Conservation (phyloP, 2,113 vertebrate genomes). For the Lutjanus erythropterus region DNA sequence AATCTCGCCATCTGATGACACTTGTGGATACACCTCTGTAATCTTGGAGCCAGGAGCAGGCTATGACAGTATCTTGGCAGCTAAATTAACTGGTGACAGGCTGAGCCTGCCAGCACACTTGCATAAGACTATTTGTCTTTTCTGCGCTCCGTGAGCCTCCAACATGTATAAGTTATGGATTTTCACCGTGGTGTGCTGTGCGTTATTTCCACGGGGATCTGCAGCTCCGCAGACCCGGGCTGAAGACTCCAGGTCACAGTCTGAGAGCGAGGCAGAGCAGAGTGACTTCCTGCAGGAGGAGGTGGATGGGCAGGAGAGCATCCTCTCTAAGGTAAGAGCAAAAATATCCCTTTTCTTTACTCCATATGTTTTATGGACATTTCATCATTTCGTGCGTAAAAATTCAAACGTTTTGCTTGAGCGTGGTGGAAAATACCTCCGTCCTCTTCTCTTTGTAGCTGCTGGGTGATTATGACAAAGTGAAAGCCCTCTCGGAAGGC, state of each 20-base stretch:
- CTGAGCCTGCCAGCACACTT: conserved; percentile 27
- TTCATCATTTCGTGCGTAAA: conserved; percentile 27
- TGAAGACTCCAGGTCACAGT: conserved; percentile 28
- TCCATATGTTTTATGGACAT: background rate
- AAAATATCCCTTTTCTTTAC: background rate
- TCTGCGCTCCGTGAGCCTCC: conserved; percentile 11
- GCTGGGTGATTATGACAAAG: conserved; percentile 97
- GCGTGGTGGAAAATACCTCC: conserved; percentile 72
- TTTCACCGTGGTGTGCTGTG: conserved; percentile 60
- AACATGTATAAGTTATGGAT: conserved; percentile 67
- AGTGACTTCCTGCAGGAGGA: conserved; percentile 83
- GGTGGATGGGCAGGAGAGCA: conserved; percentile 86
- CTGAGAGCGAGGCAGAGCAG: conserved; percentile 20
- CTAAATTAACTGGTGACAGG: conserved; percentile 30
- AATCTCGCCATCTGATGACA: background rate
- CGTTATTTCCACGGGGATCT: conserved; percentile 43
- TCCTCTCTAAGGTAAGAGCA: conserved; percentile 88
- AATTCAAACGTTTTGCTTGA: conserved; percentile 41
- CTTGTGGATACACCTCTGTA: background rate
- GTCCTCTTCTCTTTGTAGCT: conserved; percentile 88
- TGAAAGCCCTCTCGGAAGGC: conserved; percentile 96
- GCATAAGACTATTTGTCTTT: background rate
- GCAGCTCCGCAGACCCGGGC: conserved; percentile 55
- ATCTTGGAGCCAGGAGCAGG: conserved; percentile 22
- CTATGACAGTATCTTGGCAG: conserved; percentile 40